These are phyloP conservation scores for Zelleria hepariella DNA, from an alignment of 2,888 invertebrate species.

Conservation along the genomic window DNA sequence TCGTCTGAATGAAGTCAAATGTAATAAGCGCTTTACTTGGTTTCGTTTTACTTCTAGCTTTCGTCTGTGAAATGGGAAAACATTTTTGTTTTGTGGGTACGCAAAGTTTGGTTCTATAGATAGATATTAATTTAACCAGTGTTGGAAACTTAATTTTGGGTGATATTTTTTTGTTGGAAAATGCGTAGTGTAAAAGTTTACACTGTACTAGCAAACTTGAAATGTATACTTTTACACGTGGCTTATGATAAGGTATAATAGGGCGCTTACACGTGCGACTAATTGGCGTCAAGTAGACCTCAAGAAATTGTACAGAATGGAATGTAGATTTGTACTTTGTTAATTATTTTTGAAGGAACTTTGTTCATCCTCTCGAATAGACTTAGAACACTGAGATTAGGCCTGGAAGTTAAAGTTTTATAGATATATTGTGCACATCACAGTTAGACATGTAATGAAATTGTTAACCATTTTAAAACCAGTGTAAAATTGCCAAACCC, in stretches of 20 bases:
- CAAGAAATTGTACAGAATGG: constrained; percentile 7
- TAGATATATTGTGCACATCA: constrained; percentile 23
- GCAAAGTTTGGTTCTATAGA: background rate
- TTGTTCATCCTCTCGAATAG: background rate
- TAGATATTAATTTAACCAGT: background rate
- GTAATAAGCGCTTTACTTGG: no score
- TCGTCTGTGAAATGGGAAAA: background rate
- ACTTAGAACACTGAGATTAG: constrained; percentile 16
- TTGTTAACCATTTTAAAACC: background rate
- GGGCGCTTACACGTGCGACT: background rate
- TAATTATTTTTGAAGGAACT: constrained; percentile 17
- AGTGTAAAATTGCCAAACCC: background rate
- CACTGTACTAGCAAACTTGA: background rate
- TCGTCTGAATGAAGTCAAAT: no score
- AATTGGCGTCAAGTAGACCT: background rate
- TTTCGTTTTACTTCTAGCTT: background rate
- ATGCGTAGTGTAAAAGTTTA: no score
- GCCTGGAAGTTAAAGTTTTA: constrained; percentile 17
- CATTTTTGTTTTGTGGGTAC: background rate
- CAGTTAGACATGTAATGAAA: constrained; percentile 7
- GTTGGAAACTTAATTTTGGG: background rate
- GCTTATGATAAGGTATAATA: background rate
- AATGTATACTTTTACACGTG: background rate
- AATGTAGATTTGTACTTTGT: constrained; percentile 22
- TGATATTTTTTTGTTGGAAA: background rate